phyloP scores from a whole-genome alignment of 1,140 invertebrate genomes.

The Bombus picipes region DNA sequence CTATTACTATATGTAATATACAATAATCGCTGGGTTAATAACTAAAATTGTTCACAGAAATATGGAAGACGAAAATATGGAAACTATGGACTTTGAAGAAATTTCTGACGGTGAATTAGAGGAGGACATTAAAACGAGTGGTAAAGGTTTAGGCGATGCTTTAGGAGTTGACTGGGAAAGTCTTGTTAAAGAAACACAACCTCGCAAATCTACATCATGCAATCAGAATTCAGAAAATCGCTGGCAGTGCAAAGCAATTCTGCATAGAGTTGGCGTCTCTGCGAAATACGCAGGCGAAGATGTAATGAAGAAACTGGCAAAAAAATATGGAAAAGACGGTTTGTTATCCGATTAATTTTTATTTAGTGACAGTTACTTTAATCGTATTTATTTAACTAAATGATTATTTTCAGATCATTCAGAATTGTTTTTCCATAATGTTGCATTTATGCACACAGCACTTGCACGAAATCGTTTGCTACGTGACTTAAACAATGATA shows the following conservation, averaged over 20 bases:
- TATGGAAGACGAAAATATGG: constrained; percentile 87
- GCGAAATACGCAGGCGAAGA: constrained; percentile 87
- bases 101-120: constrained; percentile 94
- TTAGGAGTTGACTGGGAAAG: constrained; percentile 96
- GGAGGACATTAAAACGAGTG: constrained; percentile 86
- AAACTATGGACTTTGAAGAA: constrained; percentile 93
- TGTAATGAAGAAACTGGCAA: constrained; percentile 84
- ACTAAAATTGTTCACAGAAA: constrained; percentile 65
- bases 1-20: constrained; percentile 26
- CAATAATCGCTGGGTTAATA: constrained; percentile 36
- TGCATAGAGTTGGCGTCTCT: constrained; percentile 89
- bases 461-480: constrained; percentile 70
- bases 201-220: constrained; percentile 79
- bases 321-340: constrained; percentile 82
- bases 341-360: constrained; percentile 38
- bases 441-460: constrained; percentile 78
- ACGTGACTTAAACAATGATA: constrained; percentile 65
- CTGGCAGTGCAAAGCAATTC: constrained; percentile 89
- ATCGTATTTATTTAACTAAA: constrained; percentile 12
- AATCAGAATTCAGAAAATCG: constrained; percentile 85
- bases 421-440: constrained; percentile 73
- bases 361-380: background rate
- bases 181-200: constrained; percentile 89
- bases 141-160: constrained; percentile 91
- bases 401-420: constrained; percentile 61